Evolutionary conservation across 2,113 vertebrate genomes (phyloP).

Genomic region (Ageneiosus marmoratus): DNA sequence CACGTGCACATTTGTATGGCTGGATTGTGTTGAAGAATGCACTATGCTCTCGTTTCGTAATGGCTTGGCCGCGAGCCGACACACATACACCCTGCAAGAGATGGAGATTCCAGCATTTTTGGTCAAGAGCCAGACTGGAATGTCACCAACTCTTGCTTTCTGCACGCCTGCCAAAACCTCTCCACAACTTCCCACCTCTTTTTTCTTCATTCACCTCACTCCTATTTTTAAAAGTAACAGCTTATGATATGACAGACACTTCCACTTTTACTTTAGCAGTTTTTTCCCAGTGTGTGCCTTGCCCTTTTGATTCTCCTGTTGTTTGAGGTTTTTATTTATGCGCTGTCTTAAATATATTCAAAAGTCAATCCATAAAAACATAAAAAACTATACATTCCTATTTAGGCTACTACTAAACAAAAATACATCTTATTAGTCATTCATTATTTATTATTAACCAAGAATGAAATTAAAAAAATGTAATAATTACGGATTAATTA

Average conservation of each 20-base stretch:
- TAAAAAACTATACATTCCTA: not conserved
- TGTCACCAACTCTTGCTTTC: constrained; percentile 61
- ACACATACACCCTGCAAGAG: constrained; percentile 50
- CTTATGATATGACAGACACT: constrained; percentile 5
- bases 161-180: constrained; percentile 58
- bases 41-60: constrained; percentile 62
- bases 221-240: constrained; percentile 21
- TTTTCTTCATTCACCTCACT: constrained; percentile 5
- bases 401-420: not conserved
- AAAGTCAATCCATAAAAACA: not conserved
- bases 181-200: constrained; percentile 35
- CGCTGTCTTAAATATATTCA: not conserved
- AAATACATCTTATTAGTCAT: not conserved
- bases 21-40: constrained; percentile 50
- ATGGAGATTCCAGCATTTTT: constrained; percentile 67
- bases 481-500: not conserved
- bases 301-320: not conserved
- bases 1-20: constrained; percentile 37
- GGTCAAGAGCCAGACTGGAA: constrained; percentile 65
- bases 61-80: constrained; percentile 60
- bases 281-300: not conserved
- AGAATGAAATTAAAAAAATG: not conserved
- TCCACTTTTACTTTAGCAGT: constrained; percentile 18
- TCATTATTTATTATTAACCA: not conserved
- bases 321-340: not conserved